Evolutionary conservation across 2,113 vertebrate species (phyloP).

Genomic region (Crotalus helleri): DNA sequence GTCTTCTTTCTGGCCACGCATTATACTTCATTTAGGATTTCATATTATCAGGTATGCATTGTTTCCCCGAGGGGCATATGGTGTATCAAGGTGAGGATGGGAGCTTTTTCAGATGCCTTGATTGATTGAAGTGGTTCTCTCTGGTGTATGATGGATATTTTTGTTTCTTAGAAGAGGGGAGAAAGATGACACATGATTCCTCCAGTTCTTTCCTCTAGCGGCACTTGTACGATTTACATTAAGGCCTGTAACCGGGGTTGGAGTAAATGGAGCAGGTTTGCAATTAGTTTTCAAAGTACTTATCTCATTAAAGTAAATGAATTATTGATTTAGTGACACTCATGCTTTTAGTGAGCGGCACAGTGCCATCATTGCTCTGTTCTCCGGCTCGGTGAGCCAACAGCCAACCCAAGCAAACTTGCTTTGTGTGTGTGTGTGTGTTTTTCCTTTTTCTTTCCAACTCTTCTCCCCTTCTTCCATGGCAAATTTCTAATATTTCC

Average conservation of each 20-base stretch:
- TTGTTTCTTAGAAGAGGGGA: conserved; percentile 56
- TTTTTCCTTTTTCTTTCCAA: neutral
- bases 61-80: neutral
- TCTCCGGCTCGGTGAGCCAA: conserved; percentile 66
- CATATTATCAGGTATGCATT: neutral
- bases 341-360: conserved; percentile 87
- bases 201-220: conserved; percentile 64
- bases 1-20: neutral
- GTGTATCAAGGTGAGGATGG: neutral
- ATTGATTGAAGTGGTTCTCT: fast-evolving
- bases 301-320: conserved; percentile 99
- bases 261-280: conserved; percentile 88
- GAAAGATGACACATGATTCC: conserved; percentile 18
- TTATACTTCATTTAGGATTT: neutral
- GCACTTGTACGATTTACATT: conserved; percentile 75
- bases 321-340: conserved; percentile 98
- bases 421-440: conserved; percentile 17
- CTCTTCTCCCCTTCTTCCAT: neutral
- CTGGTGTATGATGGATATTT: neutral
- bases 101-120: fast-evolving
- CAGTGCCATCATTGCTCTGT: conserved; percentile 75
- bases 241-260: conserved; percentile 75
- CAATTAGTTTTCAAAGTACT: conserved; percentile 96
- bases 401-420: conserved; percentile 55
- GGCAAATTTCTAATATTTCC: conserved; percentile 49